Conservation (phyloP, 2,797 vertebrate genomes). For the Sebastes vulpes region DNA sequence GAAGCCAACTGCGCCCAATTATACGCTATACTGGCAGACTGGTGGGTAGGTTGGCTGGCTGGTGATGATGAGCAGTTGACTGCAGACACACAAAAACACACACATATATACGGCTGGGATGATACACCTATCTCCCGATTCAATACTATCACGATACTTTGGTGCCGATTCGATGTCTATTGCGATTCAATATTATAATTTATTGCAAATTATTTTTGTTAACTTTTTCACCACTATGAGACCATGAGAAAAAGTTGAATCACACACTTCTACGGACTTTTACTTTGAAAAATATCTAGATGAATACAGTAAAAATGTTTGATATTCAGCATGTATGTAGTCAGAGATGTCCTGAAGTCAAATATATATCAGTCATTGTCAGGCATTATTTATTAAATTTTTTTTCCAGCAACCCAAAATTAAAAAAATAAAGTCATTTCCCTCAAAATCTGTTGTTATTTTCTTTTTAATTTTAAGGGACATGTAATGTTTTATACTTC, state of each 20-base stretch:
- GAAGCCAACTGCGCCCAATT: conserved; percentile 79
- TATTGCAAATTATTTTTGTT: background rate
- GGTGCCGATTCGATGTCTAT: background rate
- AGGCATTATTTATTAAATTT: background rate
- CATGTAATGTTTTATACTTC: background rate
- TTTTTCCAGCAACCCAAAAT: too few relatives aligned
- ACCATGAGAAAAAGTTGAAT: background rate
- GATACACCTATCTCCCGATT: background rate
- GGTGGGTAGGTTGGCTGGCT: conserved; percentile 39
- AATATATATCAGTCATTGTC: background rate
- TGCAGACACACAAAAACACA: background rate
- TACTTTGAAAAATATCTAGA: background rate
- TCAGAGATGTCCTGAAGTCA: too few relatives aligned
- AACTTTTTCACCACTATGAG: background rate
- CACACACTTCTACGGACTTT: background rate
- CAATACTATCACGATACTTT: background rate
- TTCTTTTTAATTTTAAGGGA: too few relatives aligned
- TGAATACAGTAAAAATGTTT: background rate
- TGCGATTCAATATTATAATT: background rate
- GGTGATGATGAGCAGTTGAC: conserved; percentile 33
- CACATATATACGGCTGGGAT: background rate
- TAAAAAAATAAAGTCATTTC: background rate
- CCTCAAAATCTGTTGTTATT: too few relatives aligned
- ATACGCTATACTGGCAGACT: conserved; percentile 60
- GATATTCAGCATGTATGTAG: too few relatives aligned